Evolutionary conservation across 2,113 vertebrate species (phyloP).

Genomic region (Nothoprocta pentlandii): DNA sequence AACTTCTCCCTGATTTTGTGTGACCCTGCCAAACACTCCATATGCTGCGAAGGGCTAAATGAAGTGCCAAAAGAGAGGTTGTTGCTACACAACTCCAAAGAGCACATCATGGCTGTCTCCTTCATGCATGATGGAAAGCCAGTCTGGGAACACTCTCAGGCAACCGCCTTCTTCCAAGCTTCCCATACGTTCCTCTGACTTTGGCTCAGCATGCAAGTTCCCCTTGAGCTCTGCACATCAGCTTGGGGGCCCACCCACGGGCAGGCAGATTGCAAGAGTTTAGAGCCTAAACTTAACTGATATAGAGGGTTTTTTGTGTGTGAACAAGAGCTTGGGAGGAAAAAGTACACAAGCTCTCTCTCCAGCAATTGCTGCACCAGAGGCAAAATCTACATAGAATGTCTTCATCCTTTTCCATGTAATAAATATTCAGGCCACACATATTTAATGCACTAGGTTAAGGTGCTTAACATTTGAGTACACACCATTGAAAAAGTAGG

Average conservation of each 20-base stretch:
- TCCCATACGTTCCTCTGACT: neutral
- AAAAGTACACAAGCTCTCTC: neutral
- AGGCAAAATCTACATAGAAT: neutral
- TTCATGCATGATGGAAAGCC: neutral
- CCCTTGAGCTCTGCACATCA: neutral
- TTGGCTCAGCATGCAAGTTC: neutral
- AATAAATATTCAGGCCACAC: conserved; percentile 25
- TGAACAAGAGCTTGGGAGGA: neutral
- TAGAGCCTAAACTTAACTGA: neutral
- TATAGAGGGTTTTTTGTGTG: neutral
- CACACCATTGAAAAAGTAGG: conserved; percentile 11
- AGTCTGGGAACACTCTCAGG: fast-evolving
- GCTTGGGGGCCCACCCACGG: neutral
- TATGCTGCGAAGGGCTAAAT: neutral
- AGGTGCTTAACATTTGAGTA: conserved; percentile 37
- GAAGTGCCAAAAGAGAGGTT: neutral
- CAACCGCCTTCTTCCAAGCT: neutral
- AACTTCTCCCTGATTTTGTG: neutral
- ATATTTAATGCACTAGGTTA: conserved; percentile 5
- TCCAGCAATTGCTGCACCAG: neutral
- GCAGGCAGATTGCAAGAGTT: neutral
- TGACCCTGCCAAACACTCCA: neutral
- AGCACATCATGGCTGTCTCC: neutral
- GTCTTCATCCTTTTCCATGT: neutral
- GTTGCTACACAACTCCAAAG: neutral